Evolutionary conservation across 2,797 vertebrate species (phyloP).

Genomic region (Gymnothorax javanicus): DNA sequence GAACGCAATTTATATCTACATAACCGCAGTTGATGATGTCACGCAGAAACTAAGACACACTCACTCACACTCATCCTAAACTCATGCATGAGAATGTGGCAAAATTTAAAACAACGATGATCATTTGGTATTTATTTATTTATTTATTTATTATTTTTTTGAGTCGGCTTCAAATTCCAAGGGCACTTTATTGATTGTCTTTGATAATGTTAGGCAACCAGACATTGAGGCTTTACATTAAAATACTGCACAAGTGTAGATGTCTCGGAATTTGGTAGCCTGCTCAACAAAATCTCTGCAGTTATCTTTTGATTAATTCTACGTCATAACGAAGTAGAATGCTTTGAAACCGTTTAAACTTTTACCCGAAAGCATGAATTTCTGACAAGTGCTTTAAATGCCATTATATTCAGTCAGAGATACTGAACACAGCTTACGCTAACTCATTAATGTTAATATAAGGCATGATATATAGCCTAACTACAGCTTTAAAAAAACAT

Average conservation of each 20-base stretch:
- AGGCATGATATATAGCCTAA: not conserved
- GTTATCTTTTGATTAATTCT: not conserved
- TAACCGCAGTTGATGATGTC: not conserved
- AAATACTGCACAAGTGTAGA: constrained; percentile 6
- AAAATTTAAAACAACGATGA: not conserved
- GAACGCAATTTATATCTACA: not conserved
- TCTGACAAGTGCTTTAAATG: not conserved
- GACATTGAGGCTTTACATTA: not conserved
- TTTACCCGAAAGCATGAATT: not conserved
- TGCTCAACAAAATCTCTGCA: not conserved
- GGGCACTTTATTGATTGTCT: not conserved
- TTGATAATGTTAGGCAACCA: constrained; percentile 1
- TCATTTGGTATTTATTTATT: not conserved
- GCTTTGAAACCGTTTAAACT: not conserved
- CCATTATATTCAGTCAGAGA: not conserved
- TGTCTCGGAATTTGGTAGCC: not conserved
- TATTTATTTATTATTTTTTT: too few relatives aligned
- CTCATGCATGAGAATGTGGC: not conserved
- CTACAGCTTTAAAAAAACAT: too few relatives aligned
- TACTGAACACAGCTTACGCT: too few relatives aligned
- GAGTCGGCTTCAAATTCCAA: not conserved
- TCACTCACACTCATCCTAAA: not conserved
- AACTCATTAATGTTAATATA: not conserved
- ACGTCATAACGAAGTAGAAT: not conserved
- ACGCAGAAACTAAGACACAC: constrained; percentile 2